Evolutionary conservation across 2,113 vertebrate species (phyloP).

Genomic region (Neotragus pygmaeus): DNA sequence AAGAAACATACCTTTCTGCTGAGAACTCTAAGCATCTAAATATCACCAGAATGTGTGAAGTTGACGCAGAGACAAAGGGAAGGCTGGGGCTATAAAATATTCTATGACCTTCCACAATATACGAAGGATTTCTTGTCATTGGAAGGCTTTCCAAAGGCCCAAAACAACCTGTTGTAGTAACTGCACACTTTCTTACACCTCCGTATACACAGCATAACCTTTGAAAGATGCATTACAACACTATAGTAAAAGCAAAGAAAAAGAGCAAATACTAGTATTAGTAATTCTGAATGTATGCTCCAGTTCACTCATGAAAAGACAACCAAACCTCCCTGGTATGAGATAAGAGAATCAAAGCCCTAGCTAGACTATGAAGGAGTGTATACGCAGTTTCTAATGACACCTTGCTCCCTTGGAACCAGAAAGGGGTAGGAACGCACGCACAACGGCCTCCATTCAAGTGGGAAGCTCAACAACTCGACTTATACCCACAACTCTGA

Average conservation of each 20-base stretch:
- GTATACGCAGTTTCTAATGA: background rate
- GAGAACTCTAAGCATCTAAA: background rate
- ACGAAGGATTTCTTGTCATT: background rate
- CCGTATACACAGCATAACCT: background rate
- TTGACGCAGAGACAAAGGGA: background rate
- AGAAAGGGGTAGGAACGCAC: background rate
- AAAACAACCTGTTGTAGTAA: background rate
- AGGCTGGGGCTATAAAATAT: background rate
- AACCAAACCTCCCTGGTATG: background rate
- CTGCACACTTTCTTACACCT: background rate
- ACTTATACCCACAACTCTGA: background rate
- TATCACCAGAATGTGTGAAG: background rate
- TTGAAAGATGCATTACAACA: background rate
- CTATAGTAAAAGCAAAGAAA: conserved; percentile 10
- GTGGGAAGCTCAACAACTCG: background rate
- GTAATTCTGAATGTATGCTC: background rate
- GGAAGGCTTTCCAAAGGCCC: conserved; percentile 4
- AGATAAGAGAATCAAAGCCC: background rate
- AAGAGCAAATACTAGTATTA: background rate
- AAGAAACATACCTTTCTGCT: background rate
- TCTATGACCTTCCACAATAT: background rate
- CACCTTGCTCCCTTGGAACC: background rate
- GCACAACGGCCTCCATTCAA: background rate
- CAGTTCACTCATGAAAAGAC: background rate
- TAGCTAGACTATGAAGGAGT: background rate